Evolutionary conservation across 37 sponge, comb jelly and placozoan genomes (phyloP), one percentile per base, ranked within the genome.

Genomic region (Aphrocallistes beatrix): DNA sequence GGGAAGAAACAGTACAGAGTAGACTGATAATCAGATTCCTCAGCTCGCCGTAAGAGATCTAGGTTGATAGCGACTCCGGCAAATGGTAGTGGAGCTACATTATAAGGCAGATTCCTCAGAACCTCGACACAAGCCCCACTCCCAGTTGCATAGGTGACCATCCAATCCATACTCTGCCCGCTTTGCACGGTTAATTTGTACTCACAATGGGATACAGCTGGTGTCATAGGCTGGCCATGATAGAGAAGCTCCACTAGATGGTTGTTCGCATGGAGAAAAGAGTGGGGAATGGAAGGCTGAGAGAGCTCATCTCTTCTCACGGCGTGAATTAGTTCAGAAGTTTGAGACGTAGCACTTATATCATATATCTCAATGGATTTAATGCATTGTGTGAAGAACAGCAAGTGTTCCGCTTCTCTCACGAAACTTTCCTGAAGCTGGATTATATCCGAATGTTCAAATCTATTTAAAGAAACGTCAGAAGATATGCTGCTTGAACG

Each of bases 401-500:
- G 21, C 8, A 60, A 6, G n/a, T 19, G n/a, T 13, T 60, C 75
- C n/a, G 75, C 75, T 28, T 60, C 75, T 60, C n/a, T 3, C n/a
- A 60, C 34, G 75, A 60, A 60, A 13, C n/a, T 60, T 32, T 60
- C 75, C n/a, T 60, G 75, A 60, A 60, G 10, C 34, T 60, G 75
- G n/a, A 32, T 60, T 19, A 60, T 60, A 60, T 3, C 75, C 34
- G 10, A 30, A 25, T 3, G 32, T 25, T 60, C 34, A 28, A 19
- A 60, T 19, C 28, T 60, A 21, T 47, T 47, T 60, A 60, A 30
- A 13, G 75, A 60, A 60, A 60, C n/a, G 28, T 60, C n/a, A 32
- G 75, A 60, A 25, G 75, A 25, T 19, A 60, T 60, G n/a, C n/a
- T 13, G 34, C 75, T 13, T 32, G 34, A 6, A 23, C 94, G 86